Conservation (phyloP, 2,113 vertebrate genomes). For the Lasiurus borealis region DNA sequence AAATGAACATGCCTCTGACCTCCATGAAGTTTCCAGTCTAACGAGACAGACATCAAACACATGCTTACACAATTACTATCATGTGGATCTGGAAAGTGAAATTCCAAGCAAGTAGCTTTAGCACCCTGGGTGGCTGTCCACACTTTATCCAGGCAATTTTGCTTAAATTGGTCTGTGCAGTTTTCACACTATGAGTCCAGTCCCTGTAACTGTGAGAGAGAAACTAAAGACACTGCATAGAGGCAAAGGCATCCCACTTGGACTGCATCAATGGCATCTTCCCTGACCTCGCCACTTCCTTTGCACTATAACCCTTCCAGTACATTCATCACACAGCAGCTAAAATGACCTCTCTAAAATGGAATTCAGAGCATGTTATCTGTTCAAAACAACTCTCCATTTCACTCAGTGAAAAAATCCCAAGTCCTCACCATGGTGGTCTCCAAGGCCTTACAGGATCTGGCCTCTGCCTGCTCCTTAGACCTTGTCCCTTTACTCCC, state of each 20-base stretch:
- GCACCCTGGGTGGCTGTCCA: neutral
- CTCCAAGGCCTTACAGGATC: neutral
- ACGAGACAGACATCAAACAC: neutral
- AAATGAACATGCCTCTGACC: neutral
- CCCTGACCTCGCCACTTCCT: neutral
- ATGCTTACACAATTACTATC: neutral
- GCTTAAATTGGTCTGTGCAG: neutral
- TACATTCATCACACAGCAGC: neutral
- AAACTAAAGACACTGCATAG: neutral
- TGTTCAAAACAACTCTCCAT: neutral
- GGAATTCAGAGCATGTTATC: neutral
- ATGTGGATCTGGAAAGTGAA: neutral
- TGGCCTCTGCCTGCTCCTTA: neutral
- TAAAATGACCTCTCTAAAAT: neutral
- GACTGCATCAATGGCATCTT: neutral
- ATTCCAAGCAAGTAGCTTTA: constrained; percentile 4
- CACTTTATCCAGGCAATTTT: neutral
- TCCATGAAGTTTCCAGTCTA: neutral
- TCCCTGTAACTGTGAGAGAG: neutral
- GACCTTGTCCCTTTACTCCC: neutral
- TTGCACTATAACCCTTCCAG: too few relatives aligned
- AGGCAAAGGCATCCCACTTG: neutral
- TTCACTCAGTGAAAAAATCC: neutral
- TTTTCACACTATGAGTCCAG: neutral
- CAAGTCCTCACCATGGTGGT: neutral